phyloP scores from a whole-genome alignment of 1,140 invertebrate species.

The Formica exsecta region DNA sequence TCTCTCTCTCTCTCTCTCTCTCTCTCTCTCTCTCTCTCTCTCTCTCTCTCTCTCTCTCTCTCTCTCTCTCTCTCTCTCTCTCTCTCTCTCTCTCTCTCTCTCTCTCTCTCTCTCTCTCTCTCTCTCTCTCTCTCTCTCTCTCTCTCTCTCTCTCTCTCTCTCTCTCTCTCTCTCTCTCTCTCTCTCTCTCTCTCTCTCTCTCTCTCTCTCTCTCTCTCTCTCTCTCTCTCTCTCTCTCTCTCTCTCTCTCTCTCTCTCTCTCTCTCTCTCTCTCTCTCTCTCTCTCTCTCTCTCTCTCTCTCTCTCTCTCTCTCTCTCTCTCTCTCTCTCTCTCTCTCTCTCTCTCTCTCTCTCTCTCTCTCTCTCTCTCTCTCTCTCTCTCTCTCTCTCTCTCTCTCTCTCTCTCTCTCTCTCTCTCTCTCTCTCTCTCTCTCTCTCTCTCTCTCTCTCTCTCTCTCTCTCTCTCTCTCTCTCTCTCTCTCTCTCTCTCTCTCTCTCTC shows the following conservation, averaged over 20 bases:
- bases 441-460: neutral
- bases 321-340: slow-evolving; percentile 7
- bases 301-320: neutral
- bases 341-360: neutral
- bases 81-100: neutral
- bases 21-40: neutral
- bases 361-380: neutral
- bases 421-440: neutral
- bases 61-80: neutral
- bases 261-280: neutral
- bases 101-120: neutral
- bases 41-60: neutral
- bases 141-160: neutral
- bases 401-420: neutral
- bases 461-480: neutral
- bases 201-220: neutral
- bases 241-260: neutral
- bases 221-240: neutral
- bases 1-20: neutral
- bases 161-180: neutral
- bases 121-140: neutral
- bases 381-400: neutral
- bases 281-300: slow-evolving; percentile 1
- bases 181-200: neutral
- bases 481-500: neutral